These are phyloP conservation scores for Galleria mellonella DNA, from an alignment of 1,140 invertebrate genomes.

Conservation along the genomic window DNA sequence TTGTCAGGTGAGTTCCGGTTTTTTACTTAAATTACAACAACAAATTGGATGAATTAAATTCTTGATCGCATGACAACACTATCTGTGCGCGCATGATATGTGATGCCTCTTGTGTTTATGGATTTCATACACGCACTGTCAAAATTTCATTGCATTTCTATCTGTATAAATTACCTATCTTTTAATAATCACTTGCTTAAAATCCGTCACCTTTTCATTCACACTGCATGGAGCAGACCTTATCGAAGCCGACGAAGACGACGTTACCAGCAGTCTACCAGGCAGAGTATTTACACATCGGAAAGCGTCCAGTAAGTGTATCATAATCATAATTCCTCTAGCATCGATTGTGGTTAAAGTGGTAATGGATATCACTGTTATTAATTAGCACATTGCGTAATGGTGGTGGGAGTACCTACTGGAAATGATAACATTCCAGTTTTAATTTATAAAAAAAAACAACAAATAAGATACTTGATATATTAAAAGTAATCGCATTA, in stretches of 20 bases:
- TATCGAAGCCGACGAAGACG: constrained; percentile 73
- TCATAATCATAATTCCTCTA: constrained; percentile 8
- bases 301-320: constrained; percentile 74
- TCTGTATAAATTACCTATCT: constrained; percentile 36
- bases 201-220: constrained; percentile 35
- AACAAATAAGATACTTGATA: no score
- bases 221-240: constrained; percentile 57
- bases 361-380: no score
- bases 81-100: constrained; percentile 17
- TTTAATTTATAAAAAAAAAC: no score
- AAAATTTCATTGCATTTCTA: constrained; percentile 17
- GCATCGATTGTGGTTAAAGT: not conserved
- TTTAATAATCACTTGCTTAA: constrained; percentile 29
- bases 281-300: constrained; percentile 60
- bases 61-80: constrained; percentile 15
- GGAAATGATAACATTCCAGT: not conserved
- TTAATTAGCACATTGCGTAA: not conserved
- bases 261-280: constrained; percentile 62
- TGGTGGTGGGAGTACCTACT: constrained; percentile 9
- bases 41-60: constrained; percentile 4
- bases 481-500: no score
- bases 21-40: not conserved
- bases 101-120: constrained; percentile 17
- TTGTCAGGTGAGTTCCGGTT: constrained; percentile 61
- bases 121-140: constrained; percentile 14